Evolutionary conservation across 2,888 invertebrate genomes (phyloP).

Genomic region (Phengaris alcon): DNA sequence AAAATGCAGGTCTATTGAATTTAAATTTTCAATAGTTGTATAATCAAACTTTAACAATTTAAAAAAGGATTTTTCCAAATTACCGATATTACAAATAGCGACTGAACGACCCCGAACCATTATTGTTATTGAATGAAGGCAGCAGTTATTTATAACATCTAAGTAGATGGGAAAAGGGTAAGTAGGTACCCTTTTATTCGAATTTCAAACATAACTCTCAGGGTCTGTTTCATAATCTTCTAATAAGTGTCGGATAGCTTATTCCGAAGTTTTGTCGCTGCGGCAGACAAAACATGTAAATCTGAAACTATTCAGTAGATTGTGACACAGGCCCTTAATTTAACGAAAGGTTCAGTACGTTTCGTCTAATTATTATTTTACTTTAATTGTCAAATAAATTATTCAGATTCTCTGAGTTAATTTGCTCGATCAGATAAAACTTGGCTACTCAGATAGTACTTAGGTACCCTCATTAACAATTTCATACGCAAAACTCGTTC

Average conservation of each 20-base stretch:
- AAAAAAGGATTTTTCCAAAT: conserved; percentile 4
- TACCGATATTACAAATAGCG: neutral
- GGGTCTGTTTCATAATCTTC: too few species aligned
- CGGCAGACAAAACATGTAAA: too few species aligned
- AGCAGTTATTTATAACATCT: neutral
- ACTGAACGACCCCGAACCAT: neutral
- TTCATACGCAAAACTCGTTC: neutral
- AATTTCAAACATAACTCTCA: neutral
- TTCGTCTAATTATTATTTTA: too few species aligned
- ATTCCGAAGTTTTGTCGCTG: too few species aligned
- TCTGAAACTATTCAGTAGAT: too few species aligned
- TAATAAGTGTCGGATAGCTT: too few species aligned
- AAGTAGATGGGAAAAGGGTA: too few species aligned
- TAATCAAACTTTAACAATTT: too few species aligned
- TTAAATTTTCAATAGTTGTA: too few species aligned
- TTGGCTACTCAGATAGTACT: neutral
- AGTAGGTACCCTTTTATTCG: neutral
- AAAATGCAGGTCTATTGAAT: too few species aligned
- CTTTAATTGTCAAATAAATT: neutral
- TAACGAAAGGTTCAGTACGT: too few species aligned
- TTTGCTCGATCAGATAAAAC: neutral
- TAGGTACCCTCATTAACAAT: neutral
- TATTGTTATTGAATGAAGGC: neutral
- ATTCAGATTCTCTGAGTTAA: neutral
- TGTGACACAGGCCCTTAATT: too few species aligned